Base-by-base conservation (phyloP, 2,888 invertebrate species). In the Mechanitis messenoides region DNA sequence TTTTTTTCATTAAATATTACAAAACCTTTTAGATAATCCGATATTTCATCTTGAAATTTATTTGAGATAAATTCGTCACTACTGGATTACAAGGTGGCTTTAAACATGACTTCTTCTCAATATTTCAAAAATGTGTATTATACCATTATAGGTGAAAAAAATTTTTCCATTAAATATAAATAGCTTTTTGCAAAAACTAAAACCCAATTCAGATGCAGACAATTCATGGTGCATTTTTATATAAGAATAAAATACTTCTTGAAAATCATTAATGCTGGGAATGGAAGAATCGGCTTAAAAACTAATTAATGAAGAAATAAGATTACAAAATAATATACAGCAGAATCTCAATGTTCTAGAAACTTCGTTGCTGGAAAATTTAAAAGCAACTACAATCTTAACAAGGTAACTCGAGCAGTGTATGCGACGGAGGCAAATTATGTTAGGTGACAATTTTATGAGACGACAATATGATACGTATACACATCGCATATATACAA, bases 321-420 rank as follows among this genome's bases (percentile, higher is more conserved):
- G 20, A 53, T 53, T 57, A 33, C 11, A 57, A 35, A 47, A 47
- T 57, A 58, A 53, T 45, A 54, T 58, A 33, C 12, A 58, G 53
- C 38, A 45, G n/a, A 45, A 33, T 53, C 45, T 53, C 53, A 53
- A 54, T 59, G 42, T 53, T 59, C 33, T 53, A 54, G 33, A 45
- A 45, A 53, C 28, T 60, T 58, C 35, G 56, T 54, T 59, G 54
- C 5, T 46, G 28, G 57, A 28, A 58, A 62, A 64, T 59, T 61
- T 56, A 60, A 67, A 61, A 60, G 45, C 53, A 33, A 60, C 60
- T 63, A 53, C 33, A 56, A 53, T 50, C 56, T 61, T 59, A 61
- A 65, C 61, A 62, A 59, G 58, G 60, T 60, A 63, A 59, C 62
- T 35, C n/a, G 55, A 61, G 60, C 35, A 47, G 7, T 55, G 54